Evolutionary conservation across 92 coral and sea anemone species (phyloP), one percentile per base, ranked within the genome.

Genomic region (Porites cylindrica): DNA sequence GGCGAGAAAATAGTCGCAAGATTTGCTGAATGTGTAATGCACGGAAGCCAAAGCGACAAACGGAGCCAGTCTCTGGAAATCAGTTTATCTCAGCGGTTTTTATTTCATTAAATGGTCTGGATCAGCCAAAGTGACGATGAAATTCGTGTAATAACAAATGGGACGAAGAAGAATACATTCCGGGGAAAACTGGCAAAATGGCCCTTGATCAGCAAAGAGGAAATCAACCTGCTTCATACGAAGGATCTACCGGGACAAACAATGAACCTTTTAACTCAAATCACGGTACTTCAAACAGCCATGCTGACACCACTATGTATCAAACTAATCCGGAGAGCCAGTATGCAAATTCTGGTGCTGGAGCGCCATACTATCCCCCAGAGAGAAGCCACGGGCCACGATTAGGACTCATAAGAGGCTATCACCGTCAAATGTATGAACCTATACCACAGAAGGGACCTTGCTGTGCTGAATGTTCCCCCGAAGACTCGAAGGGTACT

Each of bases 381-480:
- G 79, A 72, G 51, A 59, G 80, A 5, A 51, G 50, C n/a, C 82
- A 78, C 20, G 85, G 88, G 61, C 87, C 96, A 47, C 82, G 94
- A 66, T 90, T 97, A 76, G 99, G 99, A 13, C 96, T 97, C 63
- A 97, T 97, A 73, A 93, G 99, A 29, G 99, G 99, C 3, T 97
- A 93, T 63, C 99, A 97, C 80, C 91, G 93, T 21, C 97, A 97
- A 83, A 93, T 97, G 99, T 93, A 97, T 71, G 98, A 95, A 56
- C 93, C 91, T 24, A 79, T 73, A 50, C 64, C 85, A 8, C 93
- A 74, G 61, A 64, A 63, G 2, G 50, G 80, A 23, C 68, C 90
- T 4, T 95, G 99, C 67, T 95, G 98, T 62, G 32, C 32, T 29
- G 95, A 90, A 19, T 88, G 97, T 61, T 24, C 88, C 8, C 79